Evolutionary conservation across 2,888 invertebrate species (phyloP).

Genomic region (Papilio demoleus): DNA sequence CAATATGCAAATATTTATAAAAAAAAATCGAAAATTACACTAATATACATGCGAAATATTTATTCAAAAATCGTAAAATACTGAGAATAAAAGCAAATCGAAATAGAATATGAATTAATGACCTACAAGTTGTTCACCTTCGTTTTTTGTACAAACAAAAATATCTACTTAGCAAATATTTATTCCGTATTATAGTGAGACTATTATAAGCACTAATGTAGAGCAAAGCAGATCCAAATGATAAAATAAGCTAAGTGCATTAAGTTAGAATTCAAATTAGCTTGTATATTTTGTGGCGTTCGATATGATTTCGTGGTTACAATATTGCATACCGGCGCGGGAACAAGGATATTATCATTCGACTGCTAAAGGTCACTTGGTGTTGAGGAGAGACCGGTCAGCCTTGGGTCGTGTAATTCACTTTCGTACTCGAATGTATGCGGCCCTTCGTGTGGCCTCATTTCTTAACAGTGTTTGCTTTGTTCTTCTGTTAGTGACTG

Average conservation of each 20-base stretch:
- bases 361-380: conserved; percentile 77
- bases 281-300: conserved; percentile 42
- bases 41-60: conserved; percentile 5
- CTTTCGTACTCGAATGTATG: conserved; percentile 72
- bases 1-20: neutral
- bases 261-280: conserved; percentile 12
- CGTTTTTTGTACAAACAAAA: conserved; percentile 36
- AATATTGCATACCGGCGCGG: conserved; percentile 64
- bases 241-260: conserved; percentile 8
- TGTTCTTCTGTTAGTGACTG: conserved; percentile 54
- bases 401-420: conserved; percentile 78
- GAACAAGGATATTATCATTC: conserved; percentile 80
- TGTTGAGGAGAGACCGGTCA: conserved; percentile 80
- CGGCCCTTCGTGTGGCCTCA: conserved; percentile 79
- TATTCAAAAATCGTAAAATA: conserved; percentile 7
- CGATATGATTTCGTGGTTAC: conserved; percentile 60
- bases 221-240: conserved; percentile 20
- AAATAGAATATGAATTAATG: conserved; percentile 22
- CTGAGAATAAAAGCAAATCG: conserved; percentile 20
- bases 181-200: conserved; percentile 28
- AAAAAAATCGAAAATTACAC: neutral
- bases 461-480: conserved; percentile 72
- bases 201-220: conserved; percentile 31
- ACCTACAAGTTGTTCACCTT: conserved; percentile 29
- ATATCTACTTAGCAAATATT: conserved; percentile 33